A percentile compares a stretch with the other conserved stretches of the same genome.
Conservation (phyloP, 2,113 vertebrate genomes). For the Microcebus lehilahytsara region DNA sequence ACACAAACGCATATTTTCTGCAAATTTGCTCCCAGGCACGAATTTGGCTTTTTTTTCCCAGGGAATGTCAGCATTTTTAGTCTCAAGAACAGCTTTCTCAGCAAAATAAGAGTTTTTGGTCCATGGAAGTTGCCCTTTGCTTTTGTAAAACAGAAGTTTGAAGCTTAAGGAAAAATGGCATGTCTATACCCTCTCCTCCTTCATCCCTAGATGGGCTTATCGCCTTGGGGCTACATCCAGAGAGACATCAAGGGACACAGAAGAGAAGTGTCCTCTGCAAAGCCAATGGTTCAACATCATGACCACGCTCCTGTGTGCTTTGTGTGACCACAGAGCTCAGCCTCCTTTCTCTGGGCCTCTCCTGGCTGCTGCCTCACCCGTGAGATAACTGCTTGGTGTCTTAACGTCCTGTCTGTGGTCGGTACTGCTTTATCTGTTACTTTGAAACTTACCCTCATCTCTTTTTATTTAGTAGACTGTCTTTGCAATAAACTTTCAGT, state of each 20-base stretch:
- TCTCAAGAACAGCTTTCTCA: slow-evolving; percentile 62
- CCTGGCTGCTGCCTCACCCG: neutral
- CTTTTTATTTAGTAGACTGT: neutral
- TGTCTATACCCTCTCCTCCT: neutral
- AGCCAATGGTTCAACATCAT: neutral
- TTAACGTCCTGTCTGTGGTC: neutral
- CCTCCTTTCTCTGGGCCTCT: neutral
- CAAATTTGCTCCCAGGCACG: slow-evolving; percentile 60
- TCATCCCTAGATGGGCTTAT: neutral
- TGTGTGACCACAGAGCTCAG: neutral
- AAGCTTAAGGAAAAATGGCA: slow-evolving; percentile 33
- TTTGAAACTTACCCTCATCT: neutral
- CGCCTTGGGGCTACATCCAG: neutral
- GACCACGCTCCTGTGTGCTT: neutral
- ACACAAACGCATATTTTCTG: slow-evolving; percentile 36
- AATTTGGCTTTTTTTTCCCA: slow-evolving; percentile 39
- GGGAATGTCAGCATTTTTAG: slow-evolving; percentile 65
- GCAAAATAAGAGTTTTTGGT: slow-evolving; percentile 61
- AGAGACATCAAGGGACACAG: neutral
- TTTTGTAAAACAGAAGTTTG: slow-evolving; percentile 54
- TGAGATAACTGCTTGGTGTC: neutral
- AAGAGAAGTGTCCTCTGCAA: neutral
- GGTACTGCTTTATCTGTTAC: neutral
- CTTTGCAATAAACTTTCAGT: neutral
- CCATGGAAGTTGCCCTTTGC: slow-evolving; percentile 39